Conservation (phyloP, 2,797 vertebrate species). For the Cichlasoma orientale region DNA sequence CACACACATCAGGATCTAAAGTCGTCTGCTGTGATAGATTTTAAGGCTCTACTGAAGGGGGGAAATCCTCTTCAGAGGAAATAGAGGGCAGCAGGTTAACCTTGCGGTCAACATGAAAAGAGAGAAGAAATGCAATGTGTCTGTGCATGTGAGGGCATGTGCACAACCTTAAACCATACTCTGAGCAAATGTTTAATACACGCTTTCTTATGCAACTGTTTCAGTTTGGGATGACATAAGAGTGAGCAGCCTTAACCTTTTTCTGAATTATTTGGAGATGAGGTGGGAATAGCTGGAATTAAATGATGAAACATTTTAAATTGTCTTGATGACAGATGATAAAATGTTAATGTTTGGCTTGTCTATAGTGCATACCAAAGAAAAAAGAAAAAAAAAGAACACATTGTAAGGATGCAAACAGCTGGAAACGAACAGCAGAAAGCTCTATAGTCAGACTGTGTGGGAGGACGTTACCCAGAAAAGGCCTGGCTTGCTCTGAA, state of each 20-base stretch:
- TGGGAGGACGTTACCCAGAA: conserved; percentile 70
- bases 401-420: conserved; percentile 37
- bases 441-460: conserved; percentile 55
- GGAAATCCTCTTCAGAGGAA: conserved; percentile 71
- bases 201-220: conserved; percentile 4
- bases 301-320: not conserved
- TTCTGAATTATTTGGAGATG: not conserved
- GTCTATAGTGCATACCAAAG: conserved; percentile 15
- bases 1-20: conserved; percentile 59
- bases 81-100: conserved; percentile 69
- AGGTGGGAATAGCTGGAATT: not conserved
- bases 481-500: conserved; percentile 60
- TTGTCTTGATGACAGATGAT: not conserved
- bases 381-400: conserved; percentile 12
- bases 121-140: conserved; percentile 40
- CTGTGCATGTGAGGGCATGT: conserved; percentile 26
- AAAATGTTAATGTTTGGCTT: conserved; percentile 9
- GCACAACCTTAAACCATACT: conserved; percentile 11
- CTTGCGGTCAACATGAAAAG: conserved; percentile 72
- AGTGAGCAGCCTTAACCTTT: not conserved
- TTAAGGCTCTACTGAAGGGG: conserved; percentile 64
- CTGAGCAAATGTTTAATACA: conserved; percentile 28
- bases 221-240: not conserved
- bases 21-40: conserved; percentile 65
- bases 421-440: conserved; percentile 48